Percentiles rank a stretch among this genome's conserved stretches.
Conservation (phyloP, 2,797 vertebrate genomes). For the Cyprinella venusta region DNA sequence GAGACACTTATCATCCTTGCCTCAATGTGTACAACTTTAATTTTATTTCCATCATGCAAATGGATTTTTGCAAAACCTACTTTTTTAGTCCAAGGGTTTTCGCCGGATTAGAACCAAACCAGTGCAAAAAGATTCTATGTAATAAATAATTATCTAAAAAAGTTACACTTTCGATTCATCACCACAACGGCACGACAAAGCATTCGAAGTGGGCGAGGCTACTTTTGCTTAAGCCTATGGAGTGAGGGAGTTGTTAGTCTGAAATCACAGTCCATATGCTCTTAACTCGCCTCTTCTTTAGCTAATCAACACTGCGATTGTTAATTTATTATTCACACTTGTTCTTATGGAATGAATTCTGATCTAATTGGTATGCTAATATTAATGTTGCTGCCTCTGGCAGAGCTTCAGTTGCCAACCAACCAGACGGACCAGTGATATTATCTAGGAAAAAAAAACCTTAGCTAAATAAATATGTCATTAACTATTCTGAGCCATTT, state of each 20-base stretch:
- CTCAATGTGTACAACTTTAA: neutral
- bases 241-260: neutral
- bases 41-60: neutral
- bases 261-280: slow-evolving; percentile 16
- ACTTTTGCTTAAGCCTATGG: neutral
- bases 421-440: slow-evolving; percentile 1
- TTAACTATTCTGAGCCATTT: slow-evolving; percentile 18
- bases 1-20: neutral
- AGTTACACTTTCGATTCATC: neutral
- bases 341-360: slow-evolving; percentile 48
- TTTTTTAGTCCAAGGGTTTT: neutral
- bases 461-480: neutral
- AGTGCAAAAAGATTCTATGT: neutral
- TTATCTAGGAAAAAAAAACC: neutral
- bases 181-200: neutral
- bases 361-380: slow-evolving; percentile 31
- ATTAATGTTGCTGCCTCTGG: slow-evolving; percentile 23
- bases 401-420: neutral
- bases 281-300: slow-evolving; percentile 31
- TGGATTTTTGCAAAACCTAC: neutral
- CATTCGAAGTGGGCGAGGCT: neutral
- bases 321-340: slow-evolving; percentile 48
- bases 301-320: slow-evolving; percentile 33
- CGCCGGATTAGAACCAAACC: neutral
- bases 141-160: neutral